Base-by-base conservation (phyloP, 2,888 invertebrate species). In the Prionchulus punctatus region DNA sequence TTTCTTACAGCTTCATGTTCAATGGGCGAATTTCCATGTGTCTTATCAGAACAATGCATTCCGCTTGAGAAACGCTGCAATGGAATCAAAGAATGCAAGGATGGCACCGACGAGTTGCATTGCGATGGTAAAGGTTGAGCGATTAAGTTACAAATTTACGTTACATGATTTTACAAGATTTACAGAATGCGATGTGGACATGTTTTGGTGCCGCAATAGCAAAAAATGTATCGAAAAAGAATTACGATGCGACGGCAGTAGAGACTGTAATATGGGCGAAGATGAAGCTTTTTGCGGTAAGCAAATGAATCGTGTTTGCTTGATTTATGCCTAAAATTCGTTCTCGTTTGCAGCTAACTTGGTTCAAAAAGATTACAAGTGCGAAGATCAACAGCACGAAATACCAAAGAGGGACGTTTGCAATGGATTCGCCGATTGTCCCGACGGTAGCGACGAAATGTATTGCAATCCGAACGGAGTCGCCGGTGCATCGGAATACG, bases 211-310 rank as follows among this genome's bases (percentile, higher is more conserved):
- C 53, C 57, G 62, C 3, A 68, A 68, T 53, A 64, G 63, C 27
- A 63, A 61, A 43, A 63, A 67, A 55, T 69, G 69, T 54, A 60
- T 69, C 30, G 59, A 60, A 25, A 62, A 62, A 54, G 64, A 63
- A 30, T 61, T 63, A 30, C 57, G 68, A 47, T 69, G 69, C 54
- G 67, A 69, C 56, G 70, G 70, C 1, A 55, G 59, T 30, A 55
- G 63, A 54, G 64, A 70, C 27, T 69, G 69, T 50, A 64, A 64
- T 2, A 63, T 66, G 47, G 69, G 68, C 15, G 68, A 68, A 56
- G 68, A 68, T 55, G 68, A 68, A 60, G 57, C 63, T 58, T 57
- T 66, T 21, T 67, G 67, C 63, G 18, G 54, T 54, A 30, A 25
- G 54, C 3, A 18, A 7, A 45, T 12, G 7, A 18, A 36, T 12